Base-by-base conservation (phyloP, 2,113 vertebrate genomes). In the Cyphomyrus plagiostoma region DNA sequence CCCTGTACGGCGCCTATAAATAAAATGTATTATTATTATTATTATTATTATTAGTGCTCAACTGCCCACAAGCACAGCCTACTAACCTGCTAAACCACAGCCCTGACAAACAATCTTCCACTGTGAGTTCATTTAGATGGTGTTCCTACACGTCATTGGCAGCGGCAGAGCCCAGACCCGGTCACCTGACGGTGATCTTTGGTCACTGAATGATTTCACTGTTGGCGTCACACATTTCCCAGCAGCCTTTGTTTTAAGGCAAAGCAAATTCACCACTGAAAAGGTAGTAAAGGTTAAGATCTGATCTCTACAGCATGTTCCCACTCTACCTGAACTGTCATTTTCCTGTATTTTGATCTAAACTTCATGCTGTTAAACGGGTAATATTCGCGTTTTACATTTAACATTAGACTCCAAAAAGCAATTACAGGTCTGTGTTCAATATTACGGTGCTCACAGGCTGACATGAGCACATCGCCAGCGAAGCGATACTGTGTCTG, bases 81-180 rank as follows among this genome's bases (percentile, higher is more conserved):
- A n/a, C 62, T 66, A 66, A 66, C 23, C n/a, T 66, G 62, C 62
- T 26, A n/a, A 66, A 15, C 19, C 39, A 58, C 53, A 45, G 21
- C 39, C 21, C 8, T 21, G 86, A 5, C 8, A 23, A 8, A 11
- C 5, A 52, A 11, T 87, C 86, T 7, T 19, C 26, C 17, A 26
- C n/a, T 3, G 0, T 49, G 23, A n/a, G 21, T 17, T 35, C 13
- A n/a, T 19, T 13, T 35, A 35, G 30, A 35, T 86, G 46, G n/a
- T 50, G 19, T 2, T 46, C 46, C 10, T 92, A 93, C 92, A 92
- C 93, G 92, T 94, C 92, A n/a, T 89, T 94, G 94, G 94, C 93
- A 93, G 91, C 90, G 35, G 35, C 42, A 45, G 39, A 11, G n/a
- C 23, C 26, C n/a, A 30, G n/a, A 7, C 3, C 26, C 9, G 0